Percentiles rank a stretch among this genome's conserved stretches.
Conservation (phyloP, 1,140 invertebrate species). For the Euschistus heros region DNA sequence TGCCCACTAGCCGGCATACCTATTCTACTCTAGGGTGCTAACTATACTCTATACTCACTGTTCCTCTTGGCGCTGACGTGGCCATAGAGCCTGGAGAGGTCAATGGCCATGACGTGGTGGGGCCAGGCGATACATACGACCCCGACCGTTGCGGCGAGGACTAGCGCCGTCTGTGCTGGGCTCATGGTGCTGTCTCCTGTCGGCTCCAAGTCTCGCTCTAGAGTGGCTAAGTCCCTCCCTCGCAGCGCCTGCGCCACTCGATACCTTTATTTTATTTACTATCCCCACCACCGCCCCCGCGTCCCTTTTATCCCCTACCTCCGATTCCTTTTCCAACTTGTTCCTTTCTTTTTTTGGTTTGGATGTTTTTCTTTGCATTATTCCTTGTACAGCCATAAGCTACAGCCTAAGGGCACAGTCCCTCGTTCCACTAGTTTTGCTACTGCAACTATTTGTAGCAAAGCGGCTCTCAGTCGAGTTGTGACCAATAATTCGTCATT, state of each 20-base stretch:
- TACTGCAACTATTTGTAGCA: too few species aligned
- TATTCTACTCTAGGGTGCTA: too few species aligned
- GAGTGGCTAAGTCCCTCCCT: background rate
- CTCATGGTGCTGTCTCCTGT: constrained; percentile 24
- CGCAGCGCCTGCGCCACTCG: constrained; percentile 8
- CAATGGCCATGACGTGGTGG: constrained; percentile 46
- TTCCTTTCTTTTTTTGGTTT: too few species aligned
- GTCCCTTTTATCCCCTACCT: background rate
- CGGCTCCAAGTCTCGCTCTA: constrained; percentile 11
- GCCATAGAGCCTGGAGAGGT: constrained; percentile 54
- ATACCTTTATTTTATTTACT: constrained; percentile 9
- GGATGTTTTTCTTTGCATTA: too few species aligned
- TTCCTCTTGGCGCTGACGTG: constrained; percentile 50
- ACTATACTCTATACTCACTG: constrained; percentile 40
- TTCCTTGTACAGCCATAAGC: too few species aligned
- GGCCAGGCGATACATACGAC: constrained; percentile 41
- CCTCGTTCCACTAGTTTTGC: too few species aligned
- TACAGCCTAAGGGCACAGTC: too few species aligned
- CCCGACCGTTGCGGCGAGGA: constrained; percentile 35
- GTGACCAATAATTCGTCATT: too few species aligned
- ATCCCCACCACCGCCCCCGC: background rate
- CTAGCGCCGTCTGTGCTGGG: constrained; percentile 33
- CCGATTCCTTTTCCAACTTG: background rate
- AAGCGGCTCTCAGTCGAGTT: too few species aligned
- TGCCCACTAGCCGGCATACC: too few species aligned